Evolutionary conservation across 2,797 vertebrate genomes (phyloP), one percentile per base, ranked within the genome.

Genomic region (Sternarchorhynchus goeldii): DNA sequence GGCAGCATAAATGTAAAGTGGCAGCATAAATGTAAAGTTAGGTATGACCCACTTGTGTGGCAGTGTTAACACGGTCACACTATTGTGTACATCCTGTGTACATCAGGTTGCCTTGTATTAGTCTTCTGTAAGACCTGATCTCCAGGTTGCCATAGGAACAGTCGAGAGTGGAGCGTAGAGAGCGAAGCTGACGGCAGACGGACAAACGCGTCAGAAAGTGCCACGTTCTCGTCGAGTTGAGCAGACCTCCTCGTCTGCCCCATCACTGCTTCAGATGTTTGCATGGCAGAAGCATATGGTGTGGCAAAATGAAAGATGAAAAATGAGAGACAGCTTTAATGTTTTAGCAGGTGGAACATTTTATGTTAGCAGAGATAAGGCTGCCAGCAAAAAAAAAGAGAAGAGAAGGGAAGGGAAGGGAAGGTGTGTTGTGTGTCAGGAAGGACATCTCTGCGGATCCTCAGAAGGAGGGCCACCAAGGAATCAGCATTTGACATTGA

Each of bases 341-440:
- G 77, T 75, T 71, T 75, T 58, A 59, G 45, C 45, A 50, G 60
- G 60, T 71, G 39, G 81, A 75, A 78, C 76, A 75, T 57, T 57
- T 79, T 82, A 76, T 76, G 62, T 79, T 79, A 79, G 31, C 32
- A 39, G 59, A 77, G 21, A 74, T 77, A 68, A 73, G 73, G 18
- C 58, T n/a, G 25, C 70, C 76, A 72, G 76, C 72, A 60, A 20
- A 21, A 41, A 66, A 73, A 82, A 76, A 76, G 65, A 10, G 17
- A 39, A 67, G 76, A 29, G 53, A 29, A 74, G 36, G 62, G 25
- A 63, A 55, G 36, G 56, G 31, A 16, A 32, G 31, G 12, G 14
- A 41, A 62, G 34, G 55, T 0, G 45, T 29, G 34, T 25, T 57
- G 36, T 62, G 6, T 71, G 12, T 65, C 21, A 7, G 50, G 59